Conservation (phyloP, 2,113 vertebrate genomes). For the Oryzias javanicus region DNA sequence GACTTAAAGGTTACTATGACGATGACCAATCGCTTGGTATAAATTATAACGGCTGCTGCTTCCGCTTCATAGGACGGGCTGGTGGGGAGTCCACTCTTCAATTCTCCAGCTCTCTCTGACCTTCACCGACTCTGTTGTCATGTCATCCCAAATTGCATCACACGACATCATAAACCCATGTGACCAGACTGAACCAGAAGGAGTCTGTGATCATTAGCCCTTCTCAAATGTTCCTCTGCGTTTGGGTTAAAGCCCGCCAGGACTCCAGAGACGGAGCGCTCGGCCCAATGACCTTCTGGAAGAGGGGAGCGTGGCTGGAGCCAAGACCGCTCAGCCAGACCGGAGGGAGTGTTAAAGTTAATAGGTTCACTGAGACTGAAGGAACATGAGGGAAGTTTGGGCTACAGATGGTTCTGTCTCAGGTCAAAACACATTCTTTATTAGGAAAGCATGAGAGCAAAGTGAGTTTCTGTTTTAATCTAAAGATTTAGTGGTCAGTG, state of each 20-base stretch:
- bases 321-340: slow-evolving; percentile 28
- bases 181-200: slow-evolving; percentile 26
- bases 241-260: slow-evolving; percentile 33
- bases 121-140: slow-evolving; percentile 9
- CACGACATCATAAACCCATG: slow-evolving; percentile 4
- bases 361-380: slow-evolving; percentile 30
- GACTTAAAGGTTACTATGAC: slow-evolving; percentile 29
- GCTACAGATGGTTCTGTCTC: slow-evolving; percentile 20
- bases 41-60: slow-evolving; percentile 15
- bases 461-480: background rate
- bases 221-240: slow-evolving; percentile 40
- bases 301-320: slow-evolving; percentile 28
- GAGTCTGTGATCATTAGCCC: slow-evolving; percentile 41
- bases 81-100: slow-evolving; percentile 31
- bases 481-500: background rate
- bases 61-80: slow-evolving; percentile 21
- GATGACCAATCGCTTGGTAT: slow-evolving; percentile 21
- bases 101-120: slow-evolving; percentile 18
- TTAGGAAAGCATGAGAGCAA: background rate
- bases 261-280: slow-evolving; percentile 29
- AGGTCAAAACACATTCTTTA: slow-evolving; percentile 15
- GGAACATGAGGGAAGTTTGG: slow-evolving; percentile 14
- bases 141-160: slow-evolving; percentile 2
- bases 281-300: slow-evolving; percentile 30
- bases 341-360: slow-evolving; percentile 33